A percentile compares a stretch with the other conserved stretches of the same genome.
phyloP scores from a whole-genome alignment of 2,113 vertebrate genomes.

The Ammospiza nelsoni region DNA sequence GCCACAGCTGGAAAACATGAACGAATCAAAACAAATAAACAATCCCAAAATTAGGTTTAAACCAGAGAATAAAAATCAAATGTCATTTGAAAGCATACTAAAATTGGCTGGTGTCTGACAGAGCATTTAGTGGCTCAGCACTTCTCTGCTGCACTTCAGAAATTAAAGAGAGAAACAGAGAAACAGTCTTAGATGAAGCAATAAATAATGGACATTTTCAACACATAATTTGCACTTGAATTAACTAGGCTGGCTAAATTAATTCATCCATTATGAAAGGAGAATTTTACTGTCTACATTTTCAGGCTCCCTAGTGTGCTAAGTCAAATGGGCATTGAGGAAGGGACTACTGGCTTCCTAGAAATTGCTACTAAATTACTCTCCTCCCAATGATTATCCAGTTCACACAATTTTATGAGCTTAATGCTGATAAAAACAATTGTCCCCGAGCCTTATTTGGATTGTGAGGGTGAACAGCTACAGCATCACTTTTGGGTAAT shows the following conservation, averaged over 20 bases:
- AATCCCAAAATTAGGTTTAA: constrained; percentile 8
- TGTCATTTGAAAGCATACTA: background rate
- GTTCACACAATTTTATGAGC: background rate
- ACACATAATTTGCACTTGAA: constrained; percentile 65
- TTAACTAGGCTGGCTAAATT: constrained; percentile 59
- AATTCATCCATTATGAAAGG: constrained; percentile 57
- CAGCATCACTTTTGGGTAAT: background rate
- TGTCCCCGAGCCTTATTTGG: background rate
- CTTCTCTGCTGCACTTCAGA: constrained; percentile 28
- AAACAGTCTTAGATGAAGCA: constrained; percentile 47
- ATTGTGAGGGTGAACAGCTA: background rate
- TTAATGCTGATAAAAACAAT: background rate
- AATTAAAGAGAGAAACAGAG: constrained; percentile 36
- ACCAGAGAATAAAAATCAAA: background rate
- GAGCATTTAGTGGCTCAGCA: constrained; percentile 10
- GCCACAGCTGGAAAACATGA: constrained; percentile 7
- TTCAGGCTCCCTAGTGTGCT: constrained; percentile 29
- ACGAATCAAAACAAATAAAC: constrained; percentile 29
- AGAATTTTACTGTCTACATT: constrained; percentile 56
- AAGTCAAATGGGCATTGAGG: constrained; percentile 15
- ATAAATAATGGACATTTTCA: constrained; percentile 64
- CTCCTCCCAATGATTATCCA: background rate
- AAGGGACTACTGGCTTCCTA: background rate
- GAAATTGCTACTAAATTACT: constrained; percentile 20
- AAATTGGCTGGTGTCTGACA: constrained; percentile 20